Conservation (phyloP, 1,140 invertebrate genomes). For the Melanaphis sacchari region DNA sequence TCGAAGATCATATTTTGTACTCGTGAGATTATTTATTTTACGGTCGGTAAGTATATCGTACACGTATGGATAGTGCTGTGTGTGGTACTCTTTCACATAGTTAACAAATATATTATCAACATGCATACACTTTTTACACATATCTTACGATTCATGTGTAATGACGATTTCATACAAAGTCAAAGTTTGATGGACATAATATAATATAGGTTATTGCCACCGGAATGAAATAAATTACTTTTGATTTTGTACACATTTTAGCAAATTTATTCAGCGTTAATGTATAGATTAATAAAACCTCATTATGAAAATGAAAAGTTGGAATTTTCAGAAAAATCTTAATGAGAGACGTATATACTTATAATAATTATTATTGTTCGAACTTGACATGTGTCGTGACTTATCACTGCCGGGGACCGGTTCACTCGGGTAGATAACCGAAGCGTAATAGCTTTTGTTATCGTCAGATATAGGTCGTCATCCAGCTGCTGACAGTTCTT, state of each 20-base stretch:
- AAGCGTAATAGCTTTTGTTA: no score
- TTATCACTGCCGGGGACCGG: no score
- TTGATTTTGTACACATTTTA: background rate
- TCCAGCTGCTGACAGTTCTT: no score
- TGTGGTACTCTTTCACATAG: background rate
- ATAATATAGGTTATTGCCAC: background rate
- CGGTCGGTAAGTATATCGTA: background rate
- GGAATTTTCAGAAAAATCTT: background rate
- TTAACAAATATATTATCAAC: background rate
- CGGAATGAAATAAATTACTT: background rate
- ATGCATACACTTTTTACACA: no score
- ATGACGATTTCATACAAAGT: background rate
- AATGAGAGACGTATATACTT: background rate
- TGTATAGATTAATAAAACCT: background rate
- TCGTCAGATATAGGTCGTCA: no score
- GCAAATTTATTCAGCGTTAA: background rate
- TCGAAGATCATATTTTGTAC: background rate
- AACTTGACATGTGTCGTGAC: no score
- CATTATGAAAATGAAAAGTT: background rate
- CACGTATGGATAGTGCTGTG: background rate
- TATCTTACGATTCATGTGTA: background rate
- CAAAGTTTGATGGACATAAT: background rate
- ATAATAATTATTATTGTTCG: no score
- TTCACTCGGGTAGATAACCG: no score
- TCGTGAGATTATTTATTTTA: background rate